Evolutionary conservation across 2,888 invertebrate genomes (phyloP), one percentile per base, ranked within the genome.

Genomic region (Chrysomela aeneicollis): DNA sequence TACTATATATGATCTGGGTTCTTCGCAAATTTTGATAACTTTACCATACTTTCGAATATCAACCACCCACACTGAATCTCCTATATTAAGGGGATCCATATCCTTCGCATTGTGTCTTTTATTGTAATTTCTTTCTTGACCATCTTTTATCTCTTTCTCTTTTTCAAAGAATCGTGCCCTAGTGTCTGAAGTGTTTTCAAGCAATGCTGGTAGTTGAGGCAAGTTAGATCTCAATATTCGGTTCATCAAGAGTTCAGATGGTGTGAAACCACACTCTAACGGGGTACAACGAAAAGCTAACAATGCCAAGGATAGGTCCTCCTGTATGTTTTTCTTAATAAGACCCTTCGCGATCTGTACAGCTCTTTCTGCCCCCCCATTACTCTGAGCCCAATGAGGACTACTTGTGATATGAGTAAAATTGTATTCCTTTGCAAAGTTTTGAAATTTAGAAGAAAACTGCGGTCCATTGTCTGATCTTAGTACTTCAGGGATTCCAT

Each of bases 321-420:
- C 12, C n/a, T n/a, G n/a, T n/a, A n/a, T n/a, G n/a, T n/a, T n/a
- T n/a, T n/a, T n/a, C n/a, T n/a, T n/a, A n/a, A 58, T 58, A 4
- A 21, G 5, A n/a, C 47, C 47, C 51, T 51, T 51, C 9, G 51
- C 51, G 22, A 26, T 51, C 17, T 22, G 35, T 12, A 55, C 37
- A 6, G 47, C 58, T 12, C 47, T 47, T 30, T 58, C 58, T 47
- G 21, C 49, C 22, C 58, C 58, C 21, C 58, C 58, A n/a, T 58
- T 58, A 46, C 58, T 58, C 18, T 58, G 49, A 21, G 58, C 47
- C 3, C 35, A 55, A 18, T 26, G 21, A 5, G 21, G 47, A 49
- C 30, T 58, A 18, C 47, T 15, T 47, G 19, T 49, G 15, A 58
- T 30, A 30, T 58, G 58, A 15, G 18, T 21, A 15, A 58, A 58